Evolutionary conservation across 53 echinoderm and acorn worm species (phyloP).

Genomic region (Stichopus horrens): DNA sequence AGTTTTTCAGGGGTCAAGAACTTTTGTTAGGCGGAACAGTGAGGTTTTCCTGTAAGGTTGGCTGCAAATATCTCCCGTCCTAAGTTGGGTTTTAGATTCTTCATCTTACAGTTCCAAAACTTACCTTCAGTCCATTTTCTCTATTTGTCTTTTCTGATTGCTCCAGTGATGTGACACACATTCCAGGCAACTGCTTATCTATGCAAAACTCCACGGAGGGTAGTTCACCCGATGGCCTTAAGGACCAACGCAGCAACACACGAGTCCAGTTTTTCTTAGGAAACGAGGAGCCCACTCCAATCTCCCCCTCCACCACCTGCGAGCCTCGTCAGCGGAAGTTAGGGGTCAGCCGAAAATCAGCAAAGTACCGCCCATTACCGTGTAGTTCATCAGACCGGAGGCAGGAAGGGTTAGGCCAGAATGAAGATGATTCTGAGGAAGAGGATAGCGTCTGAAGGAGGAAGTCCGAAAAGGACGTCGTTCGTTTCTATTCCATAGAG

Average conservation of each 20-base stretch:
- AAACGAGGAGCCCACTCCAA: not conserved
- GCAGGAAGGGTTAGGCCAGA: not conserved
- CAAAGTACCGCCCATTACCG: not conserved
- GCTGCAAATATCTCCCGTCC: no score
- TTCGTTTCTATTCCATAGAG: no score
- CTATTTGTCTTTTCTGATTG: not conserved
- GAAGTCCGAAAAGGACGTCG: no score
- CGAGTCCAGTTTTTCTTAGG: not conserved
- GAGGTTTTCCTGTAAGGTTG: no score
- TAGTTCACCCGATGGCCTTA: not conserved
- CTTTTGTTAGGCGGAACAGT: no score
- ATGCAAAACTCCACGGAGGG: not conserved
- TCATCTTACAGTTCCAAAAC: no score
- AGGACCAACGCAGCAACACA: not conserved
- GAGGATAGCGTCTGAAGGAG: not conserved
- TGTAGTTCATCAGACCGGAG: not conserved
- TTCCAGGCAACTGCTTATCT: slow-evolving; percentile 15
- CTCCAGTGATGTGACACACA: slow-evolving; percentile 5
- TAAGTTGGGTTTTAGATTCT: no score
- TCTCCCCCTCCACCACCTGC: not conserved
- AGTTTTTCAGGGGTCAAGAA: no score
- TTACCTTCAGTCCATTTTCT: not conserved
- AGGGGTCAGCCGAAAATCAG: not conserved
- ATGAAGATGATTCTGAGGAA: not conserved
- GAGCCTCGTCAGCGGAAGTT: not conserved